A percentile compares a stretch with the other conserved stretches of the same genome.
Conservation (phyloP, 2,888 invertebrate genomes). For the Spodoptera littoralis region DNA sequence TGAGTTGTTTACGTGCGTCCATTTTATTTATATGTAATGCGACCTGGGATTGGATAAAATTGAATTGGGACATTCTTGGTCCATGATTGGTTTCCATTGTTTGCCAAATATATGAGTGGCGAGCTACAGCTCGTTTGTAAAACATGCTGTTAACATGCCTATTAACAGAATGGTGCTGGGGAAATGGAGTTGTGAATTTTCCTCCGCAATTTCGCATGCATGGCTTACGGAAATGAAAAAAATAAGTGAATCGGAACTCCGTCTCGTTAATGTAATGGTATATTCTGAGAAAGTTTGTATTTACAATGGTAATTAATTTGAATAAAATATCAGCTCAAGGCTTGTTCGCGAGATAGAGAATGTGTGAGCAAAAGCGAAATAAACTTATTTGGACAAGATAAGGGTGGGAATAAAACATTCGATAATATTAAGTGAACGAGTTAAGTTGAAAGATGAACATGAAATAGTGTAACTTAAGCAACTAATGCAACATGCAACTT, state of each 20-base stretch:
- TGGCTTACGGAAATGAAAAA: conserved; percentile 39
- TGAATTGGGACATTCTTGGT: conserved; percentile 45
- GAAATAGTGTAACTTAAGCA: conserved; percentile 6
- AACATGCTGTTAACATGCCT: conserved; percentile 34
- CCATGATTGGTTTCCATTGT: conserved; percentile 51
- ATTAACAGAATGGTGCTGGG: conserved; percentile 36
- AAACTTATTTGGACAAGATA: conserved; percentile 5
- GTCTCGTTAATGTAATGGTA: conserved; percentile 39
- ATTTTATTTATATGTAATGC: conserved; percentile 44
- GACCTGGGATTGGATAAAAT: conserved; percentile 35
- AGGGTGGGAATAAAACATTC: background rate
- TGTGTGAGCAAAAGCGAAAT: background rate
- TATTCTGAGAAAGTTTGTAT: conserved; percentile 40
- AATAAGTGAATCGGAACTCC: conserved; percentile 30
- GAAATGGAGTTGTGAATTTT: conserved; percentile 36
- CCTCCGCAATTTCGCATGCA: conserved; percentile 38
- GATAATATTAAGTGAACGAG: background rate
- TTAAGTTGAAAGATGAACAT: conserved; percentile 9
- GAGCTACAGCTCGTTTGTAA: conserved; percentile 15
- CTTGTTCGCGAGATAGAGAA: conserved; percentile 18
- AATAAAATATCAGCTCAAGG: conserved; percentile 28
- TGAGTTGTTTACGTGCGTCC: conserved; percentile 45
- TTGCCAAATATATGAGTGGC: conserved; percentile 43
- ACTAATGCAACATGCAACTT: conserved; percentile 42
- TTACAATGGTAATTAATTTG: conserved; percentile 38